A percentile compares a stretch with the other conserved stretches of the same genome.
Evolutionary conservation across 1,140 invertebrate genomes (phyloP).

Genomic region (Listronotus bonariensis): DNA sequence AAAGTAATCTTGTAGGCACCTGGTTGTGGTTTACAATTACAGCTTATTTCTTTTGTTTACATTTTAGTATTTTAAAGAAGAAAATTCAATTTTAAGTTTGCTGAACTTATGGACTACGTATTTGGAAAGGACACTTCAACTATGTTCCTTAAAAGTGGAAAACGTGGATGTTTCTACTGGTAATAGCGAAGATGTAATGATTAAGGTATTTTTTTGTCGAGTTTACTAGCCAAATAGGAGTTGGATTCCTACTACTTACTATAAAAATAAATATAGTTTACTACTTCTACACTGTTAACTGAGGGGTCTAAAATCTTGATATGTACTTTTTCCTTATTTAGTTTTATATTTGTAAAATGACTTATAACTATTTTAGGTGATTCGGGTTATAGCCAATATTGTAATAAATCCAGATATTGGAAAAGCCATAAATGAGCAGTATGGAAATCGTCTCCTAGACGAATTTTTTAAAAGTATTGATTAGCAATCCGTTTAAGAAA

Average conservation of each 20-base stretch:
- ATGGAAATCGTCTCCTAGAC: conserved; percentile 56
- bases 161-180: conserved; percentile 39
- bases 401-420: conserved; percentile 73
- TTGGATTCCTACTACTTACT: too few relatives aligned
- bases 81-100: conserved; percentile 61
- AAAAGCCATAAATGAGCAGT: conserved; percentile 57
- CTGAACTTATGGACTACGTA: conserved; percentile 65
- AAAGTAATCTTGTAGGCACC: too few relatives aligned
- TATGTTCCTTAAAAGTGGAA: conserved; percentile 49
- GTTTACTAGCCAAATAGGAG: too few relatives aligned
- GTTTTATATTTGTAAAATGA: too few relatives aligned
- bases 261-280: too few relatives aligned
- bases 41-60: conserved; percentile 23
- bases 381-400: conserved; percentile 75
- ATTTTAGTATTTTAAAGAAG: conserved; percentile 63
- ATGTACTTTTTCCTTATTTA: too few relatives aligned
- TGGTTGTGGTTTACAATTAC: too few relatives aligned
- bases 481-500: conserved; percentile 61
- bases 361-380: conserved; percentile 60
- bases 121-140: conserved; percentile 59
- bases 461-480: conserved; percentile 59
- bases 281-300: too few relatives aligned
- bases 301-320: too few relatives aligned
- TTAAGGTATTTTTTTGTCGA: conserved; percentile 59
- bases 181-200: conserved; percentile 66